Conservation (phyloP, 2,888 invertebrate species). For the Drosophila borborema region DNA sequence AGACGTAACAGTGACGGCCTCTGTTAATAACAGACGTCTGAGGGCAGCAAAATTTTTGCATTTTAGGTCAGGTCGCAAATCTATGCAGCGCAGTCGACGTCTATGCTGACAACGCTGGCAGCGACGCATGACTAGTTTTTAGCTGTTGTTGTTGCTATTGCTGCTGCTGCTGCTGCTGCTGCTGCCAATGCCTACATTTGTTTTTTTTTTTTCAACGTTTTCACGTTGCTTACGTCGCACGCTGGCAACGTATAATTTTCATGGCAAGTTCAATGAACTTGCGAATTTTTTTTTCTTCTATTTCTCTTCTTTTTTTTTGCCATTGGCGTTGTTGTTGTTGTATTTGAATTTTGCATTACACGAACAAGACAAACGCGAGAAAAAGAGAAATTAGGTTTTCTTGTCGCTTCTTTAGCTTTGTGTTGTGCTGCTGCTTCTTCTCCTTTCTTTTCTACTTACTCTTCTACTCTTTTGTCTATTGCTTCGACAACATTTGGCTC, state of each 20-base stretch:
- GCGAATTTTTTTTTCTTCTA: constrained; percentile 69
- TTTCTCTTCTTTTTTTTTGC: constrained; percentile 30
- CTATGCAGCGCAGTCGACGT: constrained; percentile 67
- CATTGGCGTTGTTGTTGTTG: constrained; percentile 48
- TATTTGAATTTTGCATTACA: constrained; percentile 57
- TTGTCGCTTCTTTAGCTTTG: constrained; percentile 33
- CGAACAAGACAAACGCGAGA: constrained; percentile 42
- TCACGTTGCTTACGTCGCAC: constrained; percentile 47
- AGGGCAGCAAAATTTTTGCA: constrained; percentile 73
- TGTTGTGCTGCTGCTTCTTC: constrained; percentile 6
- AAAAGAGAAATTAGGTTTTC: constrained; percentile 68
- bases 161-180: constrained; percentile 4
- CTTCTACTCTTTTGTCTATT: constrained; percentile 2
- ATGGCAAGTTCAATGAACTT: constrained; percentile 84
- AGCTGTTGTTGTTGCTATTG: constrained; percentile 10
- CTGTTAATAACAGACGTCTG: constrained; percentile 55
- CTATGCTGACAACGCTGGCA: constrained; percentile 44
- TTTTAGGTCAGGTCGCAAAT: constrained; percentile 85
- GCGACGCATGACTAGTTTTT: constrained; percentile 72
- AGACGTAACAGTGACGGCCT: constrained; percentile 54
- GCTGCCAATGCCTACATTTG: constrained; percentile 15
- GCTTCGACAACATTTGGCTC: constrained; percentile 6
- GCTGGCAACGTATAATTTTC: constrained; percentile 64
- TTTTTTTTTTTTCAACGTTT: constrained; percentile 37
- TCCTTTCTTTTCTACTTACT: constrained; percentile 9